Evolutionary conservation across 1,140 invertebrate species (phyloP).

Genomic region (Camponotus pennsylvanicus): DNA sequence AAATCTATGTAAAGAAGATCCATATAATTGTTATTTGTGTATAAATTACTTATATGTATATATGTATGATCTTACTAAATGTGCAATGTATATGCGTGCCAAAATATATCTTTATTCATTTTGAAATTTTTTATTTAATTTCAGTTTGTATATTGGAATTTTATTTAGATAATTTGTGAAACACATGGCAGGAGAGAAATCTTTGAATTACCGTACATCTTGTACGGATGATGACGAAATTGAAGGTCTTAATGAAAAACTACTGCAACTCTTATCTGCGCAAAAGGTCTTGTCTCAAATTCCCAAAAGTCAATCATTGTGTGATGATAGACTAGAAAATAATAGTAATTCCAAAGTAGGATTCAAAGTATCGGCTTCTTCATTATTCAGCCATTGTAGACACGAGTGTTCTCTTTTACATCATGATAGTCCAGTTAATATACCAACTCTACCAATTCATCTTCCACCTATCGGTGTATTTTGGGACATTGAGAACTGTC

Average conservation of each 20-base stretch:
- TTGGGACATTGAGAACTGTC: constrained; percentile 97
- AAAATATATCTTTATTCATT: neutral
- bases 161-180: constrained; percentile 59
- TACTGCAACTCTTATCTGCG: constrained; percentile 77
- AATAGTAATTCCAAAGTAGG: constrained; percentile 75
- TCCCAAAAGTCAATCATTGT: constrained; percentile 66
- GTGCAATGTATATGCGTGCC: neutral
- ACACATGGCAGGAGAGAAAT: constrained; percentile 66
- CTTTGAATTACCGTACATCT: constrained; percentile 43
- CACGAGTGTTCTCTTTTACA: constrained; percentile 76
- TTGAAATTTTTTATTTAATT: neutral
- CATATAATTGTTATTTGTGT: no score
- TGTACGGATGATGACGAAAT: constrained; percentile 77
- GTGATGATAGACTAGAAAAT: constrained; percentile 72
- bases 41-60: no score
- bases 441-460: constrained; percentile 75
- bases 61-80: neutral
- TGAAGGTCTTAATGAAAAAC: constrained; percentile 79
- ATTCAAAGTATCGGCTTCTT: constrained; percentile 46
- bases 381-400: constrained; percentile 70
- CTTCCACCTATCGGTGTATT: constrained; percentile 94
- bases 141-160: constrained; percentile 45
- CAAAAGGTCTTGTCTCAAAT: constrained; percentile 69
- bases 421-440: constrained; percentile 76
- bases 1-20: neutral